Evolutionary conservation across 2,888 invertebrate species (phyloP).

Genomic region (Dendrolimus pini): DNA sequence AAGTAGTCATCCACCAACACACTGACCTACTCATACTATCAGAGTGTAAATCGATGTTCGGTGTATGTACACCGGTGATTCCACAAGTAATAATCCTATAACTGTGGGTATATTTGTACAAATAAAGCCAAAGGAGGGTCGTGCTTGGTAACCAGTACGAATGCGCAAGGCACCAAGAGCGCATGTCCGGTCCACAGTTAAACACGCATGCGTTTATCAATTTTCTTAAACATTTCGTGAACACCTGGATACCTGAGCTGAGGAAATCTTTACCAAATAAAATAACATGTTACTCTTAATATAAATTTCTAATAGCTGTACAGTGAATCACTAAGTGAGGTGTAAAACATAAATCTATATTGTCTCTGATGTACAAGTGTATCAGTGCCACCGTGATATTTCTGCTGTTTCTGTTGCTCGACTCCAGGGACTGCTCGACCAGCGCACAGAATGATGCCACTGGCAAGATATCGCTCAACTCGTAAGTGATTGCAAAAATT

Average conservation of each 20-base stretch:
- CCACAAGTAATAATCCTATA: slow-evolving; percentile 21
- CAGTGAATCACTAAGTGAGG: neutral
- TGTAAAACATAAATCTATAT: slow-evolving; percentile 1
- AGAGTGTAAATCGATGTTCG: slow-evolving; percentile 50
- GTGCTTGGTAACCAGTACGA: slow-evolving; percentile 22
- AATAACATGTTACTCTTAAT: neutral
- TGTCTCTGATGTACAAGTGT: slow-evolving; percentile 68
- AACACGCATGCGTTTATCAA: slow-evolving; percentile 53
- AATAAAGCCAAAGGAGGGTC: slow-evolving; percentile 7
- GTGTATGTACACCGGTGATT: slow-evolving; percentile 35
- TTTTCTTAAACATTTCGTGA: slow-evolving; percentile 13
- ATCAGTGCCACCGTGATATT: slow-evolving; percentile 43
- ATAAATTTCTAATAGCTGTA: neutral
- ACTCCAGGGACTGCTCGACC: slow-evolving; percentile 61
- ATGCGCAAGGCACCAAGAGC: slow-evolving; percentile 35
- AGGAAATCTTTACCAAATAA: neutral
- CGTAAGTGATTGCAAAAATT: slow-evolving; percentile 40
- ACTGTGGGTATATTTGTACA: slow-evolving; percentile 12
- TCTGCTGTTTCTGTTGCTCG: slow-evolving; percentile 54
- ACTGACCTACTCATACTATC: slow-evolving; percentile 45
- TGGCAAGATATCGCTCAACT: slow-evolving; percentile 59
- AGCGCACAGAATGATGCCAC: slow-evolving; percentile 56
- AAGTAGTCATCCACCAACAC: slow-evolving; percentile 9
- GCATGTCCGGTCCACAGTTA: slow-evolving; percentile 43
- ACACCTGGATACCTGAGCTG: neutral